Evolutionary conservation across 2,888 invertebrate species (phyloP).

Genomic region (Himalopsyche japonica): DNA sequence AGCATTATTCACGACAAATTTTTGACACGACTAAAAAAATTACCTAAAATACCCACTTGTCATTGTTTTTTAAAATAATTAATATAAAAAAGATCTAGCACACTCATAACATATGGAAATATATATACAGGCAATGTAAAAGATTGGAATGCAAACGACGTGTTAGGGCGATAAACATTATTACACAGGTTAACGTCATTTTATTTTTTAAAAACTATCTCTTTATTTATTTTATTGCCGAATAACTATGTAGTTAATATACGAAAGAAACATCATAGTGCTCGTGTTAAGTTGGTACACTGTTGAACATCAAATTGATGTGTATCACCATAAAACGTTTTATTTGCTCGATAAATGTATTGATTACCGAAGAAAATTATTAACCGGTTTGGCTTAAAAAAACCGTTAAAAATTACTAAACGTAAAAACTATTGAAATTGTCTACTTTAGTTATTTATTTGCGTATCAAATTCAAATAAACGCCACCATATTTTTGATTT

Average conservation of each 20-base stretch:
- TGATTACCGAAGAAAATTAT: background rate
- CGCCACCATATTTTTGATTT: too few relatives aligned
- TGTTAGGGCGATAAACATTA: background rate
- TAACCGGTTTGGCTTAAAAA: too few relatives aligned
- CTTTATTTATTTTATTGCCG: background rate
- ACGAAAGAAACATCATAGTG: background rate
- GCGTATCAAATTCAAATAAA: too few relatives aligned
- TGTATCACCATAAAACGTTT: background rate
- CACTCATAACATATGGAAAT: background rate
- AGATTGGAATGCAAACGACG: background rate
- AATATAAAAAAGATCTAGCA: too few relatives aligned
- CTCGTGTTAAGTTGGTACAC: background rate
- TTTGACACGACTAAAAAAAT: too few relatives aligned
- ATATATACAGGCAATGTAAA: background rate
- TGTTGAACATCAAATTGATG: too few relatives aligned
- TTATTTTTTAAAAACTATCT: background rate
- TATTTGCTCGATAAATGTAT: background rate
- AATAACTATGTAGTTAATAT: background rate
- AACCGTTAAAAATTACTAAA: too few relatives aligned
- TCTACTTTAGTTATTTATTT: too few relatives aligned
- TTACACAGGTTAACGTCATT: background rate
- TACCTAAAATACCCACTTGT: too few relatives aligned
- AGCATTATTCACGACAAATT: too few relatives aligned
- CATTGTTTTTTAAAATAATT: too few relatives aligned
- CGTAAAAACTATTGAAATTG: too few relatives aligned